Base-by-base conservation (phyloP, 2,797 vertebrate species). In the Lates japonicus region DNA sequence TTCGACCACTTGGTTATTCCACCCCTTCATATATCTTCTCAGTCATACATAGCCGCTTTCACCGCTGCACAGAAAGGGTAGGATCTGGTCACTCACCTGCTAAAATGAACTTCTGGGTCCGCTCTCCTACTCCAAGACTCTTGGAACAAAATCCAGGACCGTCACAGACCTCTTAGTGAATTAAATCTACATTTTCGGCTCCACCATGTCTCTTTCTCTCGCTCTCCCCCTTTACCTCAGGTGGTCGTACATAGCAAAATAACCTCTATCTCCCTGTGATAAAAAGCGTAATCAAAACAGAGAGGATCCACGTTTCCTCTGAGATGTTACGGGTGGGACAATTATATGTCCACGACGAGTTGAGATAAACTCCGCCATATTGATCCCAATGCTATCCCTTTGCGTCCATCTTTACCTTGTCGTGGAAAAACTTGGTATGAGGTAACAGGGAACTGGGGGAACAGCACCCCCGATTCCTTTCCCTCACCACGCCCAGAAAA, bases 21-120 rank as follows among this genome's bases (percentile, higher is more conserved):
- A 16, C 2, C 54, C 3, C 5, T 33, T 57, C 8, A 9, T 33
- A 3, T 17, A 19, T 19, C 2, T 10, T 1, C 29, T 33, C 16
- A 51, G 1, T 70, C 11, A 4, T 19, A 2, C 4, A 16, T 4
- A 17, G 7, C 13, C 7, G 5, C 12, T 39, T 25, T 19, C 6
- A 51, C 5, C 1, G 12, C 1, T 20, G 2, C 51, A 44, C 13
- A 39, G 1, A 20, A 1, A 13, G 25, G 5, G 14, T 4, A 3
- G 4, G 6, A 20, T 14, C 25, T 25, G 7, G n/a, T 46, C 12
- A 37, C 25, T 86, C 79, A 94, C 93, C 90, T 89, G 84, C 76
- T 87, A 76, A 49, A 81, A 1, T 17, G 48, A 70, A 66, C 46
- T 73, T 71, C 61, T n/a, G 54, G 44, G 44, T 89, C 87, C 87